Conservation (phyloP, 2,888 invertebrate species). For the Formica aserva region DNA sequence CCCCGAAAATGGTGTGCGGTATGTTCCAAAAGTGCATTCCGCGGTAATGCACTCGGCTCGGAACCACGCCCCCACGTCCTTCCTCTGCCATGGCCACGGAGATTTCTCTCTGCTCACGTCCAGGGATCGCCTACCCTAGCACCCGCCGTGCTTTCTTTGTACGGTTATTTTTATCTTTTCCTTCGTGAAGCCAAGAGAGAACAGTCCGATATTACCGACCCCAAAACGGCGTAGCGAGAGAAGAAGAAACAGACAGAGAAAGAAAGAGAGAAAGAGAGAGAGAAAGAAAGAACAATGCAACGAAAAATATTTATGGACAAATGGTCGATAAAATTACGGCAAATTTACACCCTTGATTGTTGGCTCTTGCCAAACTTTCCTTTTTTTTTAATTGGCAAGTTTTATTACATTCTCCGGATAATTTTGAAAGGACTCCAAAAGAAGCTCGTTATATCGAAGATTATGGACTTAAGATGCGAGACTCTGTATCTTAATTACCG, state of each 20-base stretch:
- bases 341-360: slow-evolving; percentile 47
- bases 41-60: slow-evolving; percentile 65
- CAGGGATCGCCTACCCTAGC: slow-evolving; percentile 58
- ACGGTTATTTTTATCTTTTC: slow-evolving; percentile 56
- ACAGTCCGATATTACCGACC: slow-evolving; percentile 54
- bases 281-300: slow-evolving; percentile 24
- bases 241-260: background rate
- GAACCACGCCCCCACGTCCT: slow-evolving; percentile 68
- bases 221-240: slow-evolving; percentile 32
- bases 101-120: slow-evolving; percentile 56
- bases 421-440: background rate
- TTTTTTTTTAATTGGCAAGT: slow-evolving; percentile 27
- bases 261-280: background rate
- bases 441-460: slow-evolving; percentile 11
- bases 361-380: slow-evolving; percentile 37
- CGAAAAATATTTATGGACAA: slow-evolving; percentile 49
- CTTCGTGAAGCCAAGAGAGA: slow-evolving; percentile 44
- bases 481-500: slow-evolving; percentile 21
- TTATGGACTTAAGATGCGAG: background rate
- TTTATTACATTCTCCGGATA: slow-evolving; percentile 37
- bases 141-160: slow-evolving; percentile 46
- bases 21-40: slow-evolving; percentile 68
- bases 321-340: slow-evolving; percentile 53
- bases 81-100: slow-evolving; percentile 56
- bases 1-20: slow-evolving; percentile 64